phyloP scores from a whole-genome alignment of 2,888 invertebrate genomes.

The Pimpla rufipes region DNA sequence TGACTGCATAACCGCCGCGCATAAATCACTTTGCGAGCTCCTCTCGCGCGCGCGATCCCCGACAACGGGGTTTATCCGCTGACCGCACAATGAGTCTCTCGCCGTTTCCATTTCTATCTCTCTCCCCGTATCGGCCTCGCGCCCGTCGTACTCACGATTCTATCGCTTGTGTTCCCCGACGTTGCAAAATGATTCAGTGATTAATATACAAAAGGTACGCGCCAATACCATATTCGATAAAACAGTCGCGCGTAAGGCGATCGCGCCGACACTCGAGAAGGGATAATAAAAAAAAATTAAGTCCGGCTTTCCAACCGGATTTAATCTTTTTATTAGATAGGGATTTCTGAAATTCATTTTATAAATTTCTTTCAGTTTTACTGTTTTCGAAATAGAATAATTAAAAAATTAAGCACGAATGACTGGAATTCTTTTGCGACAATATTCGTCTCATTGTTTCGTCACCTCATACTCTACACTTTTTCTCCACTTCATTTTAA shows the following conservation, averaged over 20 bases:
- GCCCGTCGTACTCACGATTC: slow-evolving; percentile 17
- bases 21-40: slow-evolving; percentile 54
- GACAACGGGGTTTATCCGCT: slow-evolving; percentile 52
- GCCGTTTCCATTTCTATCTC: slow-evolving; percentile 25
- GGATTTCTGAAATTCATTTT: too few species aligned
- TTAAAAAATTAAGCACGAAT: too few species aligned
- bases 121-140: neutral
- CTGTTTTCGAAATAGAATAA: too few species aligned
- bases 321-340: neutral
- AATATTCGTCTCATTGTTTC: too few species aligned
- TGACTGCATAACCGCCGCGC: slow-evolving; percentile 50
- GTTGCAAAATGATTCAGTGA: slow-evolving; percentile 41
- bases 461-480: too few species aligned
- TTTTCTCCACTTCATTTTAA: too few species aligned
- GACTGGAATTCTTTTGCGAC: too few species aligned
- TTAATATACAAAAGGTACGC: slow-evolving; percentile 25
- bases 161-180: slow-evolving; percentile 1
- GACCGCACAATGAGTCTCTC: slow-evolving; percentile 56
- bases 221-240: slow-evolving; percentile 6
- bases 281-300: too few species aligned
- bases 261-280: neutral
- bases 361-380: too few species aligned
- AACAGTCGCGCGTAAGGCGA: neutral
- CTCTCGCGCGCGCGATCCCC: slow-evolving; percentile 43
- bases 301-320: too few species aligned